These are phyloP conservation scores for Zaprionus lineosus DNA, from an alignment of 2,888 invertebrate genomes.

Conservation along the genomic window DNA sequence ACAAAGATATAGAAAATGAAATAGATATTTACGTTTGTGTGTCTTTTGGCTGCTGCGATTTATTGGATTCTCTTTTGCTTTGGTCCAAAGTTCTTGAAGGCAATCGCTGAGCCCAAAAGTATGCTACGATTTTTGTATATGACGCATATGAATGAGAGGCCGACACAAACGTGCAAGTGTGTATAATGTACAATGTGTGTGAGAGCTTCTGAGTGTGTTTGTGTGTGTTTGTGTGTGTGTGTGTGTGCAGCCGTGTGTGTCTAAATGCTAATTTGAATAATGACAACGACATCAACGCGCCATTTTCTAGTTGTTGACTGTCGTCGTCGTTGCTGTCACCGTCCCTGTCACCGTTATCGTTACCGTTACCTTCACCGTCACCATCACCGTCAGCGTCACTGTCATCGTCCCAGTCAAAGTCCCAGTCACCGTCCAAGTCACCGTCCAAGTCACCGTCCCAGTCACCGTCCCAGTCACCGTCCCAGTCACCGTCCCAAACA, in stretches of 20 bases:
- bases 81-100: constrained; percentile 28
- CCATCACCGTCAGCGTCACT: too few relatives aligned
- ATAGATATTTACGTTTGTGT: constrained; percentile 3
- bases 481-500: too few relatives aligned
- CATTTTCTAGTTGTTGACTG: constrained; percentile 70
- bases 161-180: constrained; percentile 10
- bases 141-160: constrained; percentile 46
- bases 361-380: constrained; percentile 34
- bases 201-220: constrained; percentile 9
- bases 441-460: too few relatives aligned
- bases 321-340: constrained; percentile 13
- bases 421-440: too few relatives aligned
- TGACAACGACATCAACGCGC: constrained; percentile 73
- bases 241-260: constrained; percentile 56
- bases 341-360: constrained; percentile 5
- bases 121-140: constrained; percentile 49
- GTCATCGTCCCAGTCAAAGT: too few relatives aligned
- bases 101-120: constrained; percentile 40
- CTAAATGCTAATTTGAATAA: constrained; percentile 76
- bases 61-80: constrained; percentile 49
- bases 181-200: background rate
- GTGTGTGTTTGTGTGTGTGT: constrained; percentile 18
- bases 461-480: too few relatives aligned
- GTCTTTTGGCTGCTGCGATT: constrained; percentile 53
- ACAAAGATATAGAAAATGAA: too few relatives aligned